These are phyloP conservation scores for Gymnoscopelus braueri DNA, from an alignment of 2,797 vertebrate genomes.

Conservation along the genomic window DNA sequence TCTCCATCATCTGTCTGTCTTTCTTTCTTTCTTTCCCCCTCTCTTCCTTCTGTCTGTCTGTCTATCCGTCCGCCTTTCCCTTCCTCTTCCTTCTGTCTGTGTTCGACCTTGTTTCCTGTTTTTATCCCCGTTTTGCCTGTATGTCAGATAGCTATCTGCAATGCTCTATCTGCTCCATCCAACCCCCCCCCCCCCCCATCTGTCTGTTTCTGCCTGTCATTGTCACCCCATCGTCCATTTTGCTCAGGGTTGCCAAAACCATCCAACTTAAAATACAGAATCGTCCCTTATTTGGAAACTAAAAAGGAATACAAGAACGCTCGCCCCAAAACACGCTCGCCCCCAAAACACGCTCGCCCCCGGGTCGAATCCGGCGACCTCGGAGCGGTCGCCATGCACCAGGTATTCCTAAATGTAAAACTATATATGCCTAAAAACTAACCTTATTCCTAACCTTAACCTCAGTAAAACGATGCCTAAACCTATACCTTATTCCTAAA, in stretches of 20 bases:
- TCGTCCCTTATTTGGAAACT: no score
- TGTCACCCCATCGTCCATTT: conserved; percentile 1
- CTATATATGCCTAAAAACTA: no score
- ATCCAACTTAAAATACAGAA: neutral
- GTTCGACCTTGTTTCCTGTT: conserved; percentile 35
- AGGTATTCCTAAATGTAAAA: no score
- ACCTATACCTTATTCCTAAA: no score
- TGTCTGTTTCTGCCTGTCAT: conserved; percentile 42
- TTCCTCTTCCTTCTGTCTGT: conserved; percentile 45
- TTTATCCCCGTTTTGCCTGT: conserved; percentile 27
- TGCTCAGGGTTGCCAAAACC: conserved; percentile 15
- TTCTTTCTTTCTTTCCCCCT: conserved; percentile 54
- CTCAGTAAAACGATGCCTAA: no score
- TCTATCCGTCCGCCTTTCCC: conserved; percentile 46
- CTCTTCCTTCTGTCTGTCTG: conserved; percentile 49
- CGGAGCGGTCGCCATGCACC: no score
- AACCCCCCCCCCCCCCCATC: conserved; percentile 7
- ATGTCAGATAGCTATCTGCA: conserved; percentile 45
- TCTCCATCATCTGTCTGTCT: conserved; percentile 20
- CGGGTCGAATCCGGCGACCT: no score
- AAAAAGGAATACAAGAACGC: no score
- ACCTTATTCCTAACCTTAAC: no score
- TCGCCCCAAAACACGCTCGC: no score
- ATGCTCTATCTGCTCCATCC: conserved; percentile 46
- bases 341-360: no score